Evolutionary conservation across 2,888 invertebrate genomes (phyloP).

Genomic region (Ornithoptera priamus): DNA sequence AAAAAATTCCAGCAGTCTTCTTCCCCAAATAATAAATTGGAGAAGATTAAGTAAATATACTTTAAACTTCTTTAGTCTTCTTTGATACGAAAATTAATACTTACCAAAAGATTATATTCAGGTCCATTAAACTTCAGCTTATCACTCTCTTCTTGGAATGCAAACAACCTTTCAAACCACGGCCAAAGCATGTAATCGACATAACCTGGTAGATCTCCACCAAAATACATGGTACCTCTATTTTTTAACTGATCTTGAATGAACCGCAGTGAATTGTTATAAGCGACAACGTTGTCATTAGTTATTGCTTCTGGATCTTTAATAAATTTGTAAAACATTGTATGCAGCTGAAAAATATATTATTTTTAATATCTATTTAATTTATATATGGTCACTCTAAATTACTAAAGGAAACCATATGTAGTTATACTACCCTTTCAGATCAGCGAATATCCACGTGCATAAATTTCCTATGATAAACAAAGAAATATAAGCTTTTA

Average conservation of each 20-base stretch:
- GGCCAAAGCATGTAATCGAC: constrained; percentile 93
- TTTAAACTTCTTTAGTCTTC: too few relatives aligned
- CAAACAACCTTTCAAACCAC: constrained; percentile 86
- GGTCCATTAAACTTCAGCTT: constrained; percentile 74
- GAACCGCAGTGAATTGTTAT: constrained; percentile 71
- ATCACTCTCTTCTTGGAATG: constrained; percentile 67
- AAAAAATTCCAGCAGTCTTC: too few relatives aligned
- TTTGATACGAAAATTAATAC: constrained; percentile 31
- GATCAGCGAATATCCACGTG: too few relatives aligned
- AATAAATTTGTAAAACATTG: constrained; percentile 47
- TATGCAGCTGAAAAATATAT: constrained; percentile 46
- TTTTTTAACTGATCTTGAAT: constrained; percentile 82
- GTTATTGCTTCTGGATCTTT: constrained; percentile 49
- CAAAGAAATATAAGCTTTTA: too few relatives aligned
- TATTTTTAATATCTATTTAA: background rate
- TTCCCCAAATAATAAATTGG: too few relatives aligned
- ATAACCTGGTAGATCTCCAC: constrained; percentile 85
- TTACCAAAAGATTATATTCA: constrained; percentile 71
- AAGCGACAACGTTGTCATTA: constrained; percentile 46
- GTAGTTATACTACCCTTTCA: too few relatives aligned
- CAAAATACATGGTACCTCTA: constrained; percentile 82
- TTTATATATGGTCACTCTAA: too few relatives aligned
- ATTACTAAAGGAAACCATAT: too few relatives aligned
- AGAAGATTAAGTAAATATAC: too few relatives aligned
- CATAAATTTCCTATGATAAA: too few relatives aligned